Percentiles rank a stretch among this genome's conserved stretches.
phyloP scores from a whole-genome alignment of 2,888 invertebrate species.

The Hydriomena furcata region DNA sequence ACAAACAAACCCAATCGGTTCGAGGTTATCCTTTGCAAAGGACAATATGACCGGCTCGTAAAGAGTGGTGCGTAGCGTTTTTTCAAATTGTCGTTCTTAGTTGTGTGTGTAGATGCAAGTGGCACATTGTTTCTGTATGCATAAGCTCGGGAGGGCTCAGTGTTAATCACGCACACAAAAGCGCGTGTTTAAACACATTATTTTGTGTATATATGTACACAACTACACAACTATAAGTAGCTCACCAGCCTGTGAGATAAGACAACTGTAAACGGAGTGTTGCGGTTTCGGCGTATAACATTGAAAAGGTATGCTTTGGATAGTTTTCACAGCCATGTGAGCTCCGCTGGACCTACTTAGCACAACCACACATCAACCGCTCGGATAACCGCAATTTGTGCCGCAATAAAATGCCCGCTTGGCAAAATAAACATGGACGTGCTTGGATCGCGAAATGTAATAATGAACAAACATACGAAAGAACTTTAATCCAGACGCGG shows the following conservation, averaged over 20 bases:
- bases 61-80: constrained; percentile 31
- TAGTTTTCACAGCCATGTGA: not conserved
- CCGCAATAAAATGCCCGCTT: too few species aligned
- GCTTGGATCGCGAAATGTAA: constrained; percentile 13
- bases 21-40: constrained; percentile 34
- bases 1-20: constrained; percentile 31
- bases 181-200: too few species aligned
- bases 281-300: not conserved
- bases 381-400: too few species aligned
- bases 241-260: too few species aligned
- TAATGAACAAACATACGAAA: constrained; percentile 12
- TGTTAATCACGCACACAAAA: too few species aligned
- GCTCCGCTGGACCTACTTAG: not conserved
- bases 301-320: not conserved
- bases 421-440: not conserved
- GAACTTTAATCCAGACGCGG: constrained; percentile 20
- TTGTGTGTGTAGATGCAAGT: too few species aligned
- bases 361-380: constrained; percentile 1
- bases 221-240: too few species aligned
- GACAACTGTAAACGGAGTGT: too few species aligned
- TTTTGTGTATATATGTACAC: too few species aligned
- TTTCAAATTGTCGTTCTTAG: constrained; percentile 11
- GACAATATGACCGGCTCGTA: constrained; percentile 31
- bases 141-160: too few species aligned
- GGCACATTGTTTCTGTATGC: too few species aligned